These are phyloP conservation scores for Boleophthalmus pectinirostris DNA, from an alignment of 2,113 vertebrate species.

Conservation along the genomic window DNA sequence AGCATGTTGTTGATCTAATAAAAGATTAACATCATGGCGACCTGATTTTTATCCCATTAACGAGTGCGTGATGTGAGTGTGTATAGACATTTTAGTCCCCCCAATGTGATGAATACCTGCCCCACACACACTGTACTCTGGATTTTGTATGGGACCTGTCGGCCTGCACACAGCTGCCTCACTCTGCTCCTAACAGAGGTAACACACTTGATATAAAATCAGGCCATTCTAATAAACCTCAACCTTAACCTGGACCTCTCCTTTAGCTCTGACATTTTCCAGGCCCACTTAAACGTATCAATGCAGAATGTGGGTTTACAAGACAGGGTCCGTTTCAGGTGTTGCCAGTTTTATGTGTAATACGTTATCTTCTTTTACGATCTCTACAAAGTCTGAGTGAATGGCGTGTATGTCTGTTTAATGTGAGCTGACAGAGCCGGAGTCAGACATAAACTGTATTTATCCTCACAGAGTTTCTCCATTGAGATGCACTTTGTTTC, in stretches of 20 bases:
- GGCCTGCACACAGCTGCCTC: conserved; percentile 6
- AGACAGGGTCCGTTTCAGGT: neutral
- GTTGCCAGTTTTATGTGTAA: conserved; percentile 14
- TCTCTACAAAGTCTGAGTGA: conserved; percentile 6
- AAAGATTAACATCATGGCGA: too few species aligned
- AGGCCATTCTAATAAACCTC: neutral
- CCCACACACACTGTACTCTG: conserved; percentile 6
- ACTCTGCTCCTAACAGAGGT: neutral
- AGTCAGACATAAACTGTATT: conserved; percentile 1
- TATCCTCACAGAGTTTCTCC: conserved; percentile 14
- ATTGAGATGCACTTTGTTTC: conserved; percentile 1
- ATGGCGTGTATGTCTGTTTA: conserved; percentile 15
- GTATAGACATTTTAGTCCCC: too few species aligned
- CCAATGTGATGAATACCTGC: too few species aligned
- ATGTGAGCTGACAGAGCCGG: conserved; percentile 12
- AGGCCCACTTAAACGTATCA: conserved; percentile 1
- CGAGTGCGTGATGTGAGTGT: too few species aligned
- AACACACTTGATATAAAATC: neutral
- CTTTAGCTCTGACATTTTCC: conserved; percentile 11
- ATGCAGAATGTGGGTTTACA: conserved; percentile 1
- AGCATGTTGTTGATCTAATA: too few species aligned
- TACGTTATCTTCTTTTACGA: conserved; percentile 7
- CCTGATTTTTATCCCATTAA: too few species aligned
- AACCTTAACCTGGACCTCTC: conserved; percentile 9
- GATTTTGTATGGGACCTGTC: conserved; percentile 43